Conservation (phyloP, 2,113 vertebrate genomes). For the Microtus pennsylvanicus region DNA sequence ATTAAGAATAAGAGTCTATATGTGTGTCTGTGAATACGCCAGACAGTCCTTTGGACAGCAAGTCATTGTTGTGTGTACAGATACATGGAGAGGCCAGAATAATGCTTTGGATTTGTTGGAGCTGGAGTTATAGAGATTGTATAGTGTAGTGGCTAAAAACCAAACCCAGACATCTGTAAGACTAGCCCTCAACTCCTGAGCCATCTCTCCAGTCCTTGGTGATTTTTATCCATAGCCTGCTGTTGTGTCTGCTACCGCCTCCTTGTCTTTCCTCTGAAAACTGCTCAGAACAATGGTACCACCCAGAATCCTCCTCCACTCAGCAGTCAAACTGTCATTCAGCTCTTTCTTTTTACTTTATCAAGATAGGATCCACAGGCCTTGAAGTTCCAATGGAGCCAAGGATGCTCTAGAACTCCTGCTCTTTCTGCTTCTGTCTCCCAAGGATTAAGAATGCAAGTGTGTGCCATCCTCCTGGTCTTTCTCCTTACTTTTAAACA, state of each 20-base stretch:
- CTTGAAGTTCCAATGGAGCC: neutral
- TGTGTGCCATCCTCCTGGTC: neutral
- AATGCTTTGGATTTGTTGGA: neutral
- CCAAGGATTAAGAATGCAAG: no score
- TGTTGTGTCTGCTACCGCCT: neutral
- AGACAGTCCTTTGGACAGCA: neutral
- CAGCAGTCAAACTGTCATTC: neutral
- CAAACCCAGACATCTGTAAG: neutral
- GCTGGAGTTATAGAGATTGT: neutral
- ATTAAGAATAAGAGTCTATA: neutral
- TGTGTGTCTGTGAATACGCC: neutral
- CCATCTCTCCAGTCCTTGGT: neutral
- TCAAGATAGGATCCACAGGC: neutral
- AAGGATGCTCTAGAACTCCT: neutral
- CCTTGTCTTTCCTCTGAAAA: neutral
- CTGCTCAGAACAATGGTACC: neutral
- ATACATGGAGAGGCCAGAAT: neutral
- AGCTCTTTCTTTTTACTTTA: neutral
- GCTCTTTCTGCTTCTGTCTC: neutral
- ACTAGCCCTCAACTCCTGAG: neutral
- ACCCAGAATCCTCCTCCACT: neutral
- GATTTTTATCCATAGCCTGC: neutral
- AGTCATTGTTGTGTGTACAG: neutral
- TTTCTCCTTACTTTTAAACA: slow-evolving; percentile 34
- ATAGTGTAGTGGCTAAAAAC: neutral